These are phyloP conservation scores for Drosophila teissieri DNA, from an alignment of 1,140 invertebrate species.

Conservation along the genomic window DNA sequence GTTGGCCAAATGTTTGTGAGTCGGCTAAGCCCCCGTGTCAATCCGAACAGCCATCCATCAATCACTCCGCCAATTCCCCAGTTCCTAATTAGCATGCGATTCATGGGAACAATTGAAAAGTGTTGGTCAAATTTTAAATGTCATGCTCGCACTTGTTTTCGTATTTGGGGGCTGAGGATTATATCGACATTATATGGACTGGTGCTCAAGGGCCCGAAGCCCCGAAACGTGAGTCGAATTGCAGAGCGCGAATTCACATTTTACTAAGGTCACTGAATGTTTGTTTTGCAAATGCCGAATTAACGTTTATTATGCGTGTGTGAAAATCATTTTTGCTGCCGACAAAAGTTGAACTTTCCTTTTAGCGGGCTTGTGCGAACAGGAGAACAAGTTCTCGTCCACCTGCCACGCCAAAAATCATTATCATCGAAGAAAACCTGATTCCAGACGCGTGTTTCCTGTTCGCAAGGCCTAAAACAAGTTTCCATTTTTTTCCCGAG, in stretches of 20 bases:
- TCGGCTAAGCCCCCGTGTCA: constrained; percentile 40
- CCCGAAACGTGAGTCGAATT: constrained; percentile 54
- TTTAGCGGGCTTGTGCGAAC: constrained; percentile 46
- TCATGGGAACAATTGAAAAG: constrained; percentile 69
- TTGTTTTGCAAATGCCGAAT: constrained; percentile 45
- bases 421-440: constrained; percentile 58
- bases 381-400: constrained; percentile 65
- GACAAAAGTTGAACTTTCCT: constrained; percentile 45
- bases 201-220: constrained; percentile 48
- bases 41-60: constrained; percentile 43
- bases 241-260: constrained; percentile 42
- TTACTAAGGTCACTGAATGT: constrained; percentile 60
- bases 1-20: constrained; percentile 59
- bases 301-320: constrained; percentile 50
- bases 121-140: constrained; percentile 67
- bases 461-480: constrained; percentile 62
- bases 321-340: constrained; percentile 18
- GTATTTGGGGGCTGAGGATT: constrained; percentile 22
- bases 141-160: constrained; percentile 61
- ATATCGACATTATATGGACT: constrained; percentile 35
- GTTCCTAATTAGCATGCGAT: constrained; percentile 76
- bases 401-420: constrained; percentile 24
- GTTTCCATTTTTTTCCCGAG: constrained; percentile 27
- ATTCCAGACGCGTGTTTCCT: constrained; percentile 68
- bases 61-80: constrained; percentile 52